Percentiles rank a stretch among this genome's conserved stretches.
phyloP scores from a whole-genome alignment of 2,888 invertebrate species.

The Orchesella flavescens region DNA sequence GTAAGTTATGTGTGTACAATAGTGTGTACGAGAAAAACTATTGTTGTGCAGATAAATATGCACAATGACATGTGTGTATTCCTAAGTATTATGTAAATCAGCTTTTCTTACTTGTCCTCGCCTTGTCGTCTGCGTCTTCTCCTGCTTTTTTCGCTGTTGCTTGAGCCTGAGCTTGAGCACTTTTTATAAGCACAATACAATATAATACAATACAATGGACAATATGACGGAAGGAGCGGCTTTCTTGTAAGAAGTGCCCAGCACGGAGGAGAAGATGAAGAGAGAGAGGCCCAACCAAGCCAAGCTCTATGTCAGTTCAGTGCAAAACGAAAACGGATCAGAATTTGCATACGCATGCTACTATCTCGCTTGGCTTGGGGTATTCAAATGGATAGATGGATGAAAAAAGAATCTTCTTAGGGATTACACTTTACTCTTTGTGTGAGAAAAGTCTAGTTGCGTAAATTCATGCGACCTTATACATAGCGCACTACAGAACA shows the following conservation, averaged over 20 bases:
- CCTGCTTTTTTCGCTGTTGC: slow-evolving; percentile 26
- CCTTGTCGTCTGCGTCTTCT: slow-evolving; percentile 10
- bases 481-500: no score
- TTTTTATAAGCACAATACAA: slow-evolving; percentile 26
- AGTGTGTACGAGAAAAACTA: slow-evolving; percentile 13
- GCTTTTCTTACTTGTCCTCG: slow-evolving; percentile 54
- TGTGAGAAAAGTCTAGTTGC: no score
- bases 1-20: slow-evolving; percentile 16
- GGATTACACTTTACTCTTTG: neutral
- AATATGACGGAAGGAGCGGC: slow-evolving; percentile 15
- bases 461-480: no score
- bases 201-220: no score
- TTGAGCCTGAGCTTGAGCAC: slow-evolving; percentile 23
- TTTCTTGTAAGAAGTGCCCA: slow-evolving; percentile 15
- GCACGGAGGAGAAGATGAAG: no score
- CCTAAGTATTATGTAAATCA: slow-evolving; percentile 51
- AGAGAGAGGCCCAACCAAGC: no score
- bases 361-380: neutral
- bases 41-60: slow-evolving; percentile 35
- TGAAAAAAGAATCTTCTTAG: neutral
- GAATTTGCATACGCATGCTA: slow-evolving; percentile 7
- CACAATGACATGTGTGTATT: slow-evolving; percentile 54
- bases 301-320: neutral
- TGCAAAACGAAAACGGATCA: neutral
- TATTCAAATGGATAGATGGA: neutral